phyloP scores from a whole-genome alignment of 2,113 vertebrate genomes.

The Pipra filicauda region DNA sequence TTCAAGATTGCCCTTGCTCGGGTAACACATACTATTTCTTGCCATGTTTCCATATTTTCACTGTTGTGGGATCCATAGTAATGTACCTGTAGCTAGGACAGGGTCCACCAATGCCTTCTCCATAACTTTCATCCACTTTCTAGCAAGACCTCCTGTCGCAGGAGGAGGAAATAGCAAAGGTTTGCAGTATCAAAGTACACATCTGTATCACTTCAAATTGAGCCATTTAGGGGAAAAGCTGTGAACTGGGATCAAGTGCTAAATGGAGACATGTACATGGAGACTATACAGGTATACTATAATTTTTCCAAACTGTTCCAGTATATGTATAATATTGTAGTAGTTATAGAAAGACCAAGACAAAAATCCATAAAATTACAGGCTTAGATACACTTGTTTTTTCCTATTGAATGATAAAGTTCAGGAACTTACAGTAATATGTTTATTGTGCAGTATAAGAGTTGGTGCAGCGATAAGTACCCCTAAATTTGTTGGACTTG shows the following conservation, averaged over 20 bases:
- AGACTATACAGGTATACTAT: background rate
- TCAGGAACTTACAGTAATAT: background rate
- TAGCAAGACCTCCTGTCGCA: background rate
- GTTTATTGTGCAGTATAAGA: background rate
- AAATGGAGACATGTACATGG: background rate
- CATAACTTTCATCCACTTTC: background rate
- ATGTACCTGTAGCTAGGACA: background rate
- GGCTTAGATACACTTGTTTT: background rate
- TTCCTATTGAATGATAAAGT: background rate
- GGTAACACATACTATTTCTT: too few species aligned
- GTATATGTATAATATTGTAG: background rate
- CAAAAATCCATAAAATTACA: background rate
- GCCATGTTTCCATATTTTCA: accelerated
- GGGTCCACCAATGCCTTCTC: background rate
- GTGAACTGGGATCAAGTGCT: background rate
- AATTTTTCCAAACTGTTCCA: background rate
- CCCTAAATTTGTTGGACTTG: background rate
- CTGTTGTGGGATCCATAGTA: background rate
- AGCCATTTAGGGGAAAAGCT: background rate
- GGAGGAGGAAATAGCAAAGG: background rate
- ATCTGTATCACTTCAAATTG: accelerated
- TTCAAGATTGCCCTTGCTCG: background rate
- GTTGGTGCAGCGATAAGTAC: background rate
- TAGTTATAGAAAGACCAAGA: background rate
- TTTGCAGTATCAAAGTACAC: background rate